These are phyloP conservation scores for Dicyrtoma fusca DNA, from an alignment of 2,888 invertebrate genomes.

Conservation along the genomic window DNA sequence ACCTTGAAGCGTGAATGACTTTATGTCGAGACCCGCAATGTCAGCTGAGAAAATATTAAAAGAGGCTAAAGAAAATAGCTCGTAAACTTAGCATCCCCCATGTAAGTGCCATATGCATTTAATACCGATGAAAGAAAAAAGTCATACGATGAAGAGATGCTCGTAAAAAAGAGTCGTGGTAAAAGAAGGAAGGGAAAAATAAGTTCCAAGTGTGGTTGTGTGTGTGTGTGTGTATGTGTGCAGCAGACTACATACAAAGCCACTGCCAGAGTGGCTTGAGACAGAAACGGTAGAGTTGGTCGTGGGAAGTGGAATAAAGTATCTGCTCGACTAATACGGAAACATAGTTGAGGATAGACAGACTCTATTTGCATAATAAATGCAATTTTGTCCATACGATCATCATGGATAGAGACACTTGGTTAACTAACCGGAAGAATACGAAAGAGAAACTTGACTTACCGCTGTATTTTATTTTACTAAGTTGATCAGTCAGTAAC, in stretches of 20 bases:
- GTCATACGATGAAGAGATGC: neutral
- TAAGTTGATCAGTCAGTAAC: conserved; percentile 87
- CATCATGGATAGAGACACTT: conserved; percentile 14
- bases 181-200: conserved; percentile 2
- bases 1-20: too few relatives aligned
- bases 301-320: conserved; percentile 19
- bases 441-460: conserved; percentile 59
- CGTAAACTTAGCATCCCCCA: conserved; percentile 12
- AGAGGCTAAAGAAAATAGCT: neutral
- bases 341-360: conserved; percentile 16
- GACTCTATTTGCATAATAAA: conserved; percentile 45
- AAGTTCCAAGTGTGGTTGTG: too few relatives aligned
- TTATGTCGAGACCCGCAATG: too few relatives aligned
- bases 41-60: too few relatives aligned
- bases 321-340: too few relatives aligned
- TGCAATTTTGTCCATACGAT: conserved; percentile 37
- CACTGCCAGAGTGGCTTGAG: too few relatives aligned
- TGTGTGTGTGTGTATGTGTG: neutral
- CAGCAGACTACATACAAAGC: too few relatives aligned
- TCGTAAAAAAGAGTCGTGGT: neutral
- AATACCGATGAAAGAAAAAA: neutral
- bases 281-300: too few relatives aligned
- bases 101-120: too few relatives aligned
- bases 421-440: conserved; percentile 42
- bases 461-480: conserved; percentile 91